A percentile compares a stretch with the other conserved stretches of the same genome.
These are phyloP conservation scores for Vicugna pacos DNA, from an alignment of 2,113 vertebrate species.

Conservation along the genomic window DNA sequence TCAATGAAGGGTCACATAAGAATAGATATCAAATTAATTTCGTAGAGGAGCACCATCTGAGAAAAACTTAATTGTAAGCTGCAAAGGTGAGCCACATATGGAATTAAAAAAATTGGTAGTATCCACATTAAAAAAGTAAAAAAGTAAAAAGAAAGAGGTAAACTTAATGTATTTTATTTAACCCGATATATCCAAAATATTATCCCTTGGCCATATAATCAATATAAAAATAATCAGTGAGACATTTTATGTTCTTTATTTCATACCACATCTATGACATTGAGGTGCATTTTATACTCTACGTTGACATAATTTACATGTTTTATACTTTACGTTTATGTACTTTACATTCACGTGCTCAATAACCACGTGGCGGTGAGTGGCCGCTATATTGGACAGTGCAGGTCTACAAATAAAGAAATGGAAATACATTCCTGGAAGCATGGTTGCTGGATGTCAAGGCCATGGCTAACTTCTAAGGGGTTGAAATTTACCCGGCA, in stretches of 20 bases:
- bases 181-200: neutral
- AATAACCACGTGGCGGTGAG: neutral
- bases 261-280: neutral
- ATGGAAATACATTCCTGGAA: neutral
- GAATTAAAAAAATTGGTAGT: neutral
- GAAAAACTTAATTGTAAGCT: conserved; percentile 15
- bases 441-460: neutral
- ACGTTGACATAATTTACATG: neutral
- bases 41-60: neutral
- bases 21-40: neutral
- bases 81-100: neutral
- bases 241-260: neutral
- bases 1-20: neutral
- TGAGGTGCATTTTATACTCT: neutral
- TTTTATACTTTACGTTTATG: neutral
- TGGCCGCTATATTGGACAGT: neutral
- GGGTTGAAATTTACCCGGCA: neutral
- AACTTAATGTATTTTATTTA: conserved; percentile 17
- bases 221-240: neutral
- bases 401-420: neutral
- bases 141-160: neutral
- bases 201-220: neutral
- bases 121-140: neutral
- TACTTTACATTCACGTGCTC: neutral
- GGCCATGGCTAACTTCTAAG: neutral